Conservation (phyloP, 2,888 invertebrate species). For the Tortricodes alternella region DNA sequence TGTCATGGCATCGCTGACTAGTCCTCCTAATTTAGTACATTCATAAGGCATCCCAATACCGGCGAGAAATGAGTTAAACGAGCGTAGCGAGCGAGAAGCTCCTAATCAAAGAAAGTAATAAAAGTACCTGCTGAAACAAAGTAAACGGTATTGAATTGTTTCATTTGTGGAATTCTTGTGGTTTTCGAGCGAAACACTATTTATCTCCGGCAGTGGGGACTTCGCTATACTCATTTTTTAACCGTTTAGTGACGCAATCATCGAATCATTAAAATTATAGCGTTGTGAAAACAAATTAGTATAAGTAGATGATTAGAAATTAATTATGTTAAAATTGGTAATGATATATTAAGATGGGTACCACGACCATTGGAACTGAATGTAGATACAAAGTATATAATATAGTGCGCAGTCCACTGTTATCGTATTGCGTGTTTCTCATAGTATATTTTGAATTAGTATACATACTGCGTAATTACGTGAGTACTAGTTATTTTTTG, state of each 20-base stretch:
- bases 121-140: no score
- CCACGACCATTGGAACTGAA: conserved; percentile 61
- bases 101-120: no score
- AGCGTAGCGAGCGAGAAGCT: background rate
- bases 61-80: background rate
- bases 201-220: background rate
- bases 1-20: conserved; percentile 8
- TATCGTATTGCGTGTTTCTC: conserved; percentile 67
- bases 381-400: conserved; percentile 43
- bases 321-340: conserved; percentile 61
- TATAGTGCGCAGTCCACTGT: conserved; percentile 51
- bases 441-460: conserved; percentile 74
- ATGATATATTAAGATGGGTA: conserved; percentile 63
- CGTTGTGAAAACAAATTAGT: conserved; percentile 65
- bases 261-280: conserved; percentile 23
- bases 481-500: conserved; percentile 79
- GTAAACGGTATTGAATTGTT: background rate
- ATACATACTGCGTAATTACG: conserved; percentile 71
- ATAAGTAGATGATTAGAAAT: conserved; percentile 65
- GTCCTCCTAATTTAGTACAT: conserved; percentile 21
- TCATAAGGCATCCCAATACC: background rate
- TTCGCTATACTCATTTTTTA: conserved; percentile 24
- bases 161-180: background rate
- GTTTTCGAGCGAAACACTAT: background rate
- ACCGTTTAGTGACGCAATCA: conserved; percentile 3